Evolutionary conservation across 2,797 vertebrate genomes (phyloP).

Genomic region (Enteromius treurensis): DNA sequence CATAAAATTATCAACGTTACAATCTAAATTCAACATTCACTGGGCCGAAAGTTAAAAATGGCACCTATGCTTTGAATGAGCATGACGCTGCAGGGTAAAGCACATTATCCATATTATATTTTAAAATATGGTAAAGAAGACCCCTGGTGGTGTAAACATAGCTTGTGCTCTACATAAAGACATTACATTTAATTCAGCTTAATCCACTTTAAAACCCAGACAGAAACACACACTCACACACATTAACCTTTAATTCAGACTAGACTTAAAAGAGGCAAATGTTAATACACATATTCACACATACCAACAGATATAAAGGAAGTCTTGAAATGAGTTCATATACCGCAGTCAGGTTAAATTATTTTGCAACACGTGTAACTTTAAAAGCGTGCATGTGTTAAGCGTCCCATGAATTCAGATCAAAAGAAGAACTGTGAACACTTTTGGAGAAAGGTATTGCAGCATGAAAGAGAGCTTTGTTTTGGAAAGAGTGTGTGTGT

Average conservation of each 20-base stretch:
- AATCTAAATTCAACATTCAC: not conserved
- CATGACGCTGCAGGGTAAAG: not conserved
- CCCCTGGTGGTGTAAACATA: conserved; percentile 57
- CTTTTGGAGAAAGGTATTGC: conserved; percentile 31
- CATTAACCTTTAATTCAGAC: conserved; percentile 7
- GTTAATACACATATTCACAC: not conserved
- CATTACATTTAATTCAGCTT: conserved; percentile 50
- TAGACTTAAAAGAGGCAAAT: not conserved
- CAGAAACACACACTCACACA: conserved; percentile 5
- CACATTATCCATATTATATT: not conserved
- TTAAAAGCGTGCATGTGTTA: not conserved
- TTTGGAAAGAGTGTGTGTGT: conserved; percentile 35
- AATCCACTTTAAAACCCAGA: conserved; percentile 31
- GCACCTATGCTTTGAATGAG: not conserved
- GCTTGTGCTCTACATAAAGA: conserved; percentile 29
- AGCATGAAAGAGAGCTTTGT: conserved; percentile 40
- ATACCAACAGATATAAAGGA: not conserved
- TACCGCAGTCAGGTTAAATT: not conserved
- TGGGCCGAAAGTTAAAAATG: not conserved
- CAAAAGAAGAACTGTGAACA: conserved; percentile 41
- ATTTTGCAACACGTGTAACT: not conserved
- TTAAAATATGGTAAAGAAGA: conserved; percentile 41
- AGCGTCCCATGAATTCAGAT: conserved; percentile 29
- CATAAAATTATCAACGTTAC: not conserved
- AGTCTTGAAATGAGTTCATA: not conserved